A percentile compares a stretch with the other conserved stretches of the same genome.
Evolutionary conservation across 2,888 invertebrate genomes (phyloP).

Genomic region (Carpatolechia fugitivella): DNA sequence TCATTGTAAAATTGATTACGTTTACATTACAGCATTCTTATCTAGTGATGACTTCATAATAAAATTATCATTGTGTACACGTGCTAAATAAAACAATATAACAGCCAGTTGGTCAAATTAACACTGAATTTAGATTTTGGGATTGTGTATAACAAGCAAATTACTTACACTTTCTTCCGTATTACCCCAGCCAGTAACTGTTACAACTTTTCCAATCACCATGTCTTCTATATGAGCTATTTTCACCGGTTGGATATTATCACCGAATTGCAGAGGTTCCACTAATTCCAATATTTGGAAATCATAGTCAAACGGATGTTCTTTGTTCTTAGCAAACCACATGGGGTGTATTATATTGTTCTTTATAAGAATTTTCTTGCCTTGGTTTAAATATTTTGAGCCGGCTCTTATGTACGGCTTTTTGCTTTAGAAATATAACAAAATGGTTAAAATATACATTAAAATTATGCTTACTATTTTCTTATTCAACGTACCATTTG

Average conservation of each 20-base stretch:
- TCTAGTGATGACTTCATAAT: too few relatives aligned
- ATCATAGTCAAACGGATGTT: conserved; percentile 67
- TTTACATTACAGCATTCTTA: too few relatives aligned
- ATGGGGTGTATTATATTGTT: conserved; percentile 47
- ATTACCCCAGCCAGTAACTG: conserved; percentile 72
- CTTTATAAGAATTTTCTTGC: conserved; percentile 43
- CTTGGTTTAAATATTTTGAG: conserved; percentile 59
- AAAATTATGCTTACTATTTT: too few relatives aligned
- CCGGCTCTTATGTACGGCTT: conserved; percentile 60
- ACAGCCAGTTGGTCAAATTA: too few relatives aligned
- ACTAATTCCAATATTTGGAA: conserved; percentile 58
- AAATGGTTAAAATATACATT: neutral
- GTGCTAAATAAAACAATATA: too few relatives aligned
- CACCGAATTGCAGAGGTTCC: conserved; percentile 48
- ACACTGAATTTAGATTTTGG: too few relatives aligned
- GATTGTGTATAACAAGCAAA: too few relatives aligned
- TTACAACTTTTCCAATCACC: conserved; percentile 60
- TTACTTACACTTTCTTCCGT: conserved; percentile 65
- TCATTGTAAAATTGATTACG: too few relatives aligned
- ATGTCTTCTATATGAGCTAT: conserved; percentile 65
- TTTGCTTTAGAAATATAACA: conserved; percentile 40
- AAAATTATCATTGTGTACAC: too few relatives aligned
- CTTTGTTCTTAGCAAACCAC: conserved; percentile 52
- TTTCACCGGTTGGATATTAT: conserved; percentile 57
- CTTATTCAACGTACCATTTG: too few relatives aligned